Conservation (phyloP, 2,113 vertebrate species). For the Megaceryle maxima region DNA sequence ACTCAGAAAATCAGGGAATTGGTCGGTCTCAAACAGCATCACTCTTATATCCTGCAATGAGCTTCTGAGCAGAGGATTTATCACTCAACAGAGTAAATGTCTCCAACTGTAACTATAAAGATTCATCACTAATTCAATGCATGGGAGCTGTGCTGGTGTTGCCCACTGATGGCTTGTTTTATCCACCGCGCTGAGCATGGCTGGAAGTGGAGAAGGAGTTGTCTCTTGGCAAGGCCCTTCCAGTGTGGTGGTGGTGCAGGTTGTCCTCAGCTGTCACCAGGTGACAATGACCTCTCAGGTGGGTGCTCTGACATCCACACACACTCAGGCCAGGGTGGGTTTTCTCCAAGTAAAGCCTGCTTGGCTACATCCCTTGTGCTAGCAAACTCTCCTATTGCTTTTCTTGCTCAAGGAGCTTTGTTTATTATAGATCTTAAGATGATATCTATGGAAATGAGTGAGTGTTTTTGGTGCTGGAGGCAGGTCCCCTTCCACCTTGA, state of each 20-base stretch:
- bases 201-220: background rate
- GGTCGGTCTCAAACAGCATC: background rate
- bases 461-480: background rate
- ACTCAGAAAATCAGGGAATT: background rate
- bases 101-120: background rate
- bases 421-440: background rate
- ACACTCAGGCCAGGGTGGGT: background rate
- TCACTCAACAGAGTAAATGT: background rate
- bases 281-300: background rate
- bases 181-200: fast-evolving
- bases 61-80: background rate
- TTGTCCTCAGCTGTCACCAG: background rate
- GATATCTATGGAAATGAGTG: background rate
- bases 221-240: background rate
- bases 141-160: background rate
- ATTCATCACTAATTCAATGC: background rate
- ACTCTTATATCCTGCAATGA: background rate
- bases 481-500: background rate
- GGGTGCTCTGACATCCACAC: background rate
- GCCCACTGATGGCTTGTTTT: background rate
- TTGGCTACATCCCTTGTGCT: background rate
- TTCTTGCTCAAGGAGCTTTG: background rate
- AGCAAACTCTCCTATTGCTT: background rate
- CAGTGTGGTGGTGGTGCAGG: background rate
- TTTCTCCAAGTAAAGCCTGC: background rate